Conservation (phyloP, 1,140 invertebrate genomes). For the Leptinotarsa lineolata region DNA sequence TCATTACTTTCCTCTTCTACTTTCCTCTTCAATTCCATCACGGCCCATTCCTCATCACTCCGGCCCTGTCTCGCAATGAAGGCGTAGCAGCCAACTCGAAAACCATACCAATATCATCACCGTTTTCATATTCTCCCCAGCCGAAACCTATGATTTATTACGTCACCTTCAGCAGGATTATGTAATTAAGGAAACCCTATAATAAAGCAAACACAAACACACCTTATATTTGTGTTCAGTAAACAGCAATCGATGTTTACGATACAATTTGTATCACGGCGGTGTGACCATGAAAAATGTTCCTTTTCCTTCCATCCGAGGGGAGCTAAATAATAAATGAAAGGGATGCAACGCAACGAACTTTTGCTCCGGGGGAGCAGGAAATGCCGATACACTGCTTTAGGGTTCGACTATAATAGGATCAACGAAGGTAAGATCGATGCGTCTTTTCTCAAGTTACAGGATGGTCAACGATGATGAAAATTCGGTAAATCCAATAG, state of each 20-base stretch:
- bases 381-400: constrained; percentile 29
- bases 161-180: constrained; percentile 2
- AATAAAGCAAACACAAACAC: constrained; percentile 11
- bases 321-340: constrained; percentile 34
- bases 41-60: too few relatives aligned
- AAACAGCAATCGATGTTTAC: constrained; percentile 27
- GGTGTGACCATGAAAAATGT: constrained; percentile 33
- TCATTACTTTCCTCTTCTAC: too few relatives aligned
- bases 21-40: too few relatives aligned
- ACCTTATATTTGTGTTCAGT: constrained; percentile 7
- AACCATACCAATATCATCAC: constrained; percentile 4
- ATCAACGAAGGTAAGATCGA: constrained; percentile 25
- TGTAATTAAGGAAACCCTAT: constrained; percentile 6
- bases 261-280: constrained; percentile 33
- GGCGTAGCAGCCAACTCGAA: not conserved
- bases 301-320: constrained; percentile 21
- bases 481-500: not conserved
- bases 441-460: constrained; percentile 14
- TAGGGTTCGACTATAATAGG: constrained; percentile 25
- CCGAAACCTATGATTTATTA: not conserved
- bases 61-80: too few relatives aligned
- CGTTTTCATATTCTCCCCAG: not conserved
- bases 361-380: constrained; percentile 9
- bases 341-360: constrained; percentile 24
- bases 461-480: not conserved